Conservation (phyloP, 2,888 invertebrate species). For the Drosophila nigritarsus region DNA sequence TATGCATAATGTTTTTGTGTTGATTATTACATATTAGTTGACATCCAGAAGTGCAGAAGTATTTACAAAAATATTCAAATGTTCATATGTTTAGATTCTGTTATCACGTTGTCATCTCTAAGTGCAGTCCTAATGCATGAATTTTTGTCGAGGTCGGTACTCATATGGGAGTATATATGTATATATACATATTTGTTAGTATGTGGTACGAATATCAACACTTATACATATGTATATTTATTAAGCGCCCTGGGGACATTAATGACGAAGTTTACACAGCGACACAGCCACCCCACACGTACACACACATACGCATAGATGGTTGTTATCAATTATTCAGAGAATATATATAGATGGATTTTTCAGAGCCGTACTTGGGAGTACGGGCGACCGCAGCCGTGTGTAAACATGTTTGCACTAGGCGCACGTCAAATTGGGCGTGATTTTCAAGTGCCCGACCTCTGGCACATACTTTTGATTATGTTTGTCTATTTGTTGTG, state of each 20-base stretch:
- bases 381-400: conserved; percentile 25
- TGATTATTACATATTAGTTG: not conserved
- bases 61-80: not conserved
- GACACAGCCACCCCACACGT: conserved; percentile 33
- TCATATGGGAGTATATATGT: too few relatives aligned
- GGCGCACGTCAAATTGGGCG: conserved; percentile 80
- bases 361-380: conserved; percentile 47
- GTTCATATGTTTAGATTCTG: not conserved
- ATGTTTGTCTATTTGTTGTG: conserved; percentile 78
- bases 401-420: conserved; percentile 68
- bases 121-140: conserved; percentile 2
- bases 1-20: not conserved
- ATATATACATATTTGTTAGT: too few relatives aligned
- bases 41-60: not conserved
- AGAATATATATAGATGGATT: conserved; percentile 69
- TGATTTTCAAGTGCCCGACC: conserved; percentile 72
- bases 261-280: conserved; percentile 69
- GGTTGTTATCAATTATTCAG: conserved; percentile 76
- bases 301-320: conserved; percentile 26
- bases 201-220: conserved; percentile 21
- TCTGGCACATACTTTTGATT: conserved; percentile 68
- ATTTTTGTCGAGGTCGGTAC: conserved; percentile 11
- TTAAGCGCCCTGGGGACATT: conserved; percentile 62
- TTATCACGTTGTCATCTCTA: conserved; percentile 15
- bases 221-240: conserved; percentile 45